Percentiles rank a stretch among this genome's conserved stretches.
Conservation (phyloP, 2,113 vertebrate genomes). For the Vulpes ferrilata region DNA sequence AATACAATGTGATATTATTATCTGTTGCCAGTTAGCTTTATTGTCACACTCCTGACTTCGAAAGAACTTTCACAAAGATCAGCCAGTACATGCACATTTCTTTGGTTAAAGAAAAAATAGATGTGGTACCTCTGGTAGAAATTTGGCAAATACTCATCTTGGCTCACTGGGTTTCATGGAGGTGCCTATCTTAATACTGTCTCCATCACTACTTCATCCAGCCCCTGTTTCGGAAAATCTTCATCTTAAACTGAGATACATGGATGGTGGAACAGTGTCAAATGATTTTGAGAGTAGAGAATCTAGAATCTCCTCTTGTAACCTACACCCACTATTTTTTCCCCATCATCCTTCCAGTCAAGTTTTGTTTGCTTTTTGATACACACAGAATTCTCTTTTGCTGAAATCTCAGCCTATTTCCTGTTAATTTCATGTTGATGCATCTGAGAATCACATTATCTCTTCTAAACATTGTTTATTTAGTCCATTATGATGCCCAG, state of each 20-base stretch:
- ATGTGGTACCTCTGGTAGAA: not conserved
- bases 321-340: not conserved
- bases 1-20: not conserved
- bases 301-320: slow-evolving; percentile 38
- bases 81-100: not conserved
- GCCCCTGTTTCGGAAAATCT: not conserved
- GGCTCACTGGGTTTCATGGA: not conserved
- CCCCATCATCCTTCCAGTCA: not conserved
- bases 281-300: not conserved
- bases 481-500: not conserved
- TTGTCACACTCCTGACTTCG: not conserved
- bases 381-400: not conserved
- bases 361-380: slow-evolving; percentile 9
- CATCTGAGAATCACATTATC: slow-evolving; percentile 54
- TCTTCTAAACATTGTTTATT: slow-evolving; percentile 5
- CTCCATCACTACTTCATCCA: not conserved
- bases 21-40: not conserved
- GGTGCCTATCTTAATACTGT: not conserved
- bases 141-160: accelerated
- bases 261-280: not conserved
- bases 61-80: not conserved
- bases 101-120: not conserved
- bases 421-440: slow-evolving; percentile 58
- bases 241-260: slow-evolving; percentile 26
- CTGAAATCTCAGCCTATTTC: slow-evolving; percentile 56